Evolutionary conservation across 2,797 vertebrate species (phyloP), one percentile per base, ranked within the genome.

Genomic region (Decapterus maruadsi): DNA sequence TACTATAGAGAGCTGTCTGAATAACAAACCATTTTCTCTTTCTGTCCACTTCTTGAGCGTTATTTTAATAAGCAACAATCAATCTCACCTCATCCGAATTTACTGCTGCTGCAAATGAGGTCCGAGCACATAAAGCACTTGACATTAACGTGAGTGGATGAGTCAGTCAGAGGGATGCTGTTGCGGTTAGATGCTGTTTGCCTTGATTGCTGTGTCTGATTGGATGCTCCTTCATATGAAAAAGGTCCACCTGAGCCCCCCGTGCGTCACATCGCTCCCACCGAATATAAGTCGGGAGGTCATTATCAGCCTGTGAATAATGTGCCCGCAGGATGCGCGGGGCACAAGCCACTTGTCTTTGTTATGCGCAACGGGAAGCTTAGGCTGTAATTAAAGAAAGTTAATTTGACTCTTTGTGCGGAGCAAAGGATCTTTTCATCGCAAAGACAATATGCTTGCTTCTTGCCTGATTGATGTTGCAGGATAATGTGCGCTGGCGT

Each of bases 321-420:
- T 71, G 53, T 4, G 19, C 8, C 0, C 0, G 34, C 57, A 36
- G 63, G 69, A 66, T 66, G 72, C 69, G 84, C 34, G 26, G 51
- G 50, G 82, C 74, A 69, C 75, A 67, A 63, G 56, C 63, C 46
- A 56, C 82, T 72, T 68, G 65, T 85, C 69, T 88, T 83, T 86
- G 71, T 82, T 77, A 55, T 67, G 59, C 71, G 54, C 68, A 65
- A 67, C 60, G 61, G 72, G 77, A 66, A 54, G 48, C 75, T 58
- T 1, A 50, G 65, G 55, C 75, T 86, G 78, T 82, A 86, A 91
- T 89, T 91, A 89, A 90, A 78, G 69, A 86, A 82, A 89, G 75
- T 86, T 90, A 72, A 90, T 92, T 86, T 88, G 74, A 87, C 73
- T 87, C 82, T 68, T 85, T 54, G 42, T 76, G 69, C 70, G 70